These are phyloP conservation scores for Dorcus parallelipipedus DNA, from an alignment of 2,888 invertebrate species.

Conservation along the genomic window DNA sequence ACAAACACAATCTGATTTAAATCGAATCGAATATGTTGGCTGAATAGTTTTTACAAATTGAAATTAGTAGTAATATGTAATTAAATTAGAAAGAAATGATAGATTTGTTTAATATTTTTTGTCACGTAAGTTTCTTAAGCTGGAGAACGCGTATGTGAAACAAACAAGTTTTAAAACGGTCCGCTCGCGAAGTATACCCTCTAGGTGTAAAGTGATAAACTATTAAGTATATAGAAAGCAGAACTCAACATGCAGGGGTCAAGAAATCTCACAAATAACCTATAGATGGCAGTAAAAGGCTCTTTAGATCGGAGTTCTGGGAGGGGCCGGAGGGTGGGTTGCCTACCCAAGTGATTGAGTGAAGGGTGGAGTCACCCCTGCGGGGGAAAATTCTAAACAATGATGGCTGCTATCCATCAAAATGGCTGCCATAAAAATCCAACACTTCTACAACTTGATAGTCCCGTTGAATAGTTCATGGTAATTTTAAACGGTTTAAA, in stretches of 20 bases:
- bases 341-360: slow-evolving; percentile 54
- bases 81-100: neutral
- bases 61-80: neutral
- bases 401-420: slow-evolving; percentile 61
- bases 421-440: slow-evolving; percentile 49
- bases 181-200: slow-evolving; percentile 34
- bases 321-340: slow-evolving; percentile 48
- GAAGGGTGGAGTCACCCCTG: slow-evolving; percentile 56
- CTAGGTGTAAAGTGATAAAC: slow-evolving; percentile 48
- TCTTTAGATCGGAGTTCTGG: slow-evolving; percentile 34
- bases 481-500: slow-evolving; percentile 12
- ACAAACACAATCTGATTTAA: slow-evolving; percentile 1
- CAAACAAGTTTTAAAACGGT: no score
- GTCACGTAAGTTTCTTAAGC: no score
- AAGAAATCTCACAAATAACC: slow-evolving; percentile 47
- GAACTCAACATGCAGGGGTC: slow-evolving; percentile 43
- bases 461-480: neutral
- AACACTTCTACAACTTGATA: neutral
- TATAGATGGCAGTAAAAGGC: slow-evolving; percentile 48
- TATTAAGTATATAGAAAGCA: slow-evolving; percentile 38
- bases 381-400: slow-evolving; percentile 51
- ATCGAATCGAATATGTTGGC: neutral
- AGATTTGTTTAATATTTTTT: neutral
- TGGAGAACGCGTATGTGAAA: no score
- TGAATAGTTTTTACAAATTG: neutral